phyloP scores from a whole-genome alignment of 92 coral and sea anemone genomes.

The Virgularia gustaviana region DNA sequence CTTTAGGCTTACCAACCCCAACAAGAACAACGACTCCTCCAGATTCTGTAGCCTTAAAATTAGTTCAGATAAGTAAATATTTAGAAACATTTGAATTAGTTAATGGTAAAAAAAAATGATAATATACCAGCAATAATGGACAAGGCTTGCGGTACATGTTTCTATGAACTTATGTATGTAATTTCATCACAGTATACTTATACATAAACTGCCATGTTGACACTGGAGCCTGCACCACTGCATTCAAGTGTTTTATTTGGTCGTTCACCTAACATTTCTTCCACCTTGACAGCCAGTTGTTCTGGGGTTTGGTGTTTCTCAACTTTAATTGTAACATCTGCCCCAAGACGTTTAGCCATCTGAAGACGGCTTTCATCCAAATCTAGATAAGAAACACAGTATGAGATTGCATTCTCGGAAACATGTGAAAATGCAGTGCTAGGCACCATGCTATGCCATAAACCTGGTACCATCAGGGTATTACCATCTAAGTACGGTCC shows the following conservation, averaged over 20 bases:
- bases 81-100: no score
- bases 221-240: conserved; percentile 82
- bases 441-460: no score
- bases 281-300: conserved; percentile 62
- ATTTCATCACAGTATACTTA: no score
- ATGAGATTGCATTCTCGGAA: neutral
- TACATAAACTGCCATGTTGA: conserved; percentile 75
- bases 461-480: no score
- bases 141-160: no score
- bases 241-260: conserved; percentile 74
- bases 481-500: no score
- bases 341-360: conserved; percentile 88
- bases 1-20: conserved; percentile 73
- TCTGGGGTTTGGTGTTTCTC: conserved; percentile 57
- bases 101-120: neutral
- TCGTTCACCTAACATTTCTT: conserved; percentile 59
- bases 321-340: conserved; percentile 75
- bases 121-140: neutral
- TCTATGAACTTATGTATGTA: no score
- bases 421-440: no score
- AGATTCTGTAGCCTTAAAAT: conserved; percentile 86
- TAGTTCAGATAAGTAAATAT: no score
- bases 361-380: conserved; percentile 77
- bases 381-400: no score
- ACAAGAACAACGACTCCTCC: conserved; percentile 84